phyloP scores from a whole-genome alignment of 2,888 invertebrate genomes.

The Carpatolechia fugitivella region DNA sequence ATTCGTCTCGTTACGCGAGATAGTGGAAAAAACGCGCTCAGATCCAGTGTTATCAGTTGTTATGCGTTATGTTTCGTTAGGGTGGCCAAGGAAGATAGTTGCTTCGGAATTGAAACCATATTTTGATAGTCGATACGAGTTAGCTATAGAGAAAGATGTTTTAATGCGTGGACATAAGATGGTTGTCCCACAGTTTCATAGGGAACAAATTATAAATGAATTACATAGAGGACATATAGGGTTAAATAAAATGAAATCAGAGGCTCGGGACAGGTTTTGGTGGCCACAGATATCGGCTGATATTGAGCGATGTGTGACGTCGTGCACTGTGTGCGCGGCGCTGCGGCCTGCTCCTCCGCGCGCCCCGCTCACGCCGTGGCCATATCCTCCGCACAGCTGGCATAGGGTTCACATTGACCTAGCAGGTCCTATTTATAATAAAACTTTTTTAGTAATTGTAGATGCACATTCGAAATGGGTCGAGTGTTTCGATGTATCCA shows the following conservation, averaged over 20 bases:
- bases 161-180: constrained; percentile 6
- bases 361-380: background rate
- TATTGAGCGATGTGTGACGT: background rate
- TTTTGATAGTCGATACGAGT: background rate
- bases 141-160: background rate
- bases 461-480: constrained; percentile 2
- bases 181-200: background rate
- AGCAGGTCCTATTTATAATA: background rate
- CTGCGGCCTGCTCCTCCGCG: background rate
- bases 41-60: background rate
- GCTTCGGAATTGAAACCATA: background rate
- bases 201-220: background rate
- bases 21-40: background rate
- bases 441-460: background rate
- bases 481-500: background rate
- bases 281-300: background rate
- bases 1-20: background rate
- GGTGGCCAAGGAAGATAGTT: background rate
- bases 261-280: constrained; percentile 2
- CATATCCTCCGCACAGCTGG: background rate
- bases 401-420: background rate
- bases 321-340: background rate
- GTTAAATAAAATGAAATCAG: constrained; percentile 1
- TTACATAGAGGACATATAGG: constrained; percentile 1
- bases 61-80: background rate